A percentile compares a stretch with the other conserved stretches of the same genome.
Evolutionary conservation across 2,797 vertebrate species (phyloP).

Genomic region (Mus minutoides): DNA sequence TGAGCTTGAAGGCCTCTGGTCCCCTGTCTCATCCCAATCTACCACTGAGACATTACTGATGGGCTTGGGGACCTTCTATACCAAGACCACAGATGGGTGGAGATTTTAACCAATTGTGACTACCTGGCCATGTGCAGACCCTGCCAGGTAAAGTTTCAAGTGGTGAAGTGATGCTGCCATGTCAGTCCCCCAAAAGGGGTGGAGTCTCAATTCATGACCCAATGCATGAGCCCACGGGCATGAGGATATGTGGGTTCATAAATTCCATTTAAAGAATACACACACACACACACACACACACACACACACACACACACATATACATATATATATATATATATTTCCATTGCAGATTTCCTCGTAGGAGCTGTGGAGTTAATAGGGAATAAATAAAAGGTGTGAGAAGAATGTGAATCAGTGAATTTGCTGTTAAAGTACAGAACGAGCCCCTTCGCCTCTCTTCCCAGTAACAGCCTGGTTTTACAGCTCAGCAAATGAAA

Average conservation of each 20-base stretch:
- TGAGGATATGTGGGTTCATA: background rate
- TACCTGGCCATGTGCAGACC: background rate
- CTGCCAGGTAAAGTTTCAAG: background rate
- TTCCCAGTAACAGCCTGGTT: slow-evolving; percentile 18
- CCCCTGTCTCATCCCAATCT: background rate
- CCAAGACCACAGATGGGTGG: background rate
- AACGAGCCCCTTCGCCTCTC: background rate
- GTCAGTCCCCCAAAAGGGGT: background rate
- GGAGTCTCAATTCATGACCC: background rate
- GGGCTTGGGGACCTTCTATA: slow-evolving; percentile 2
- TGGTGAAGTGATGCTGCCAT: background rate
- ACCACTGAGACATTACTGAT: background rate
- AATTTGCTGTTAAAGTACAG: background rate
- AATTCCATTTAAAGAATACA: background rate
- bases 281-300: too few species aligned
- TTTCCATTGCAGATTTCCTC: background rate
- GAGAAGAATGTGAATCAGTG: background rate
- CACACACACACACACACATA: too few species aligned
- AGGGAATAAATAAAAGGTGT: slow-evolving; percentile 41
- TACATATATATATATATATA: background rate
- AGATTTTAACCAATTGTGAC: background rate
- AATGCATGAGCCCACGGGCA: background rate
- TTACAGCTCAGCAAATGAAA: slow-evolving; percentile 37
- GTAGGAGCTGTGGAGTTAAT: background rate
- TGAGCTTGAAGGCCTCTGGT: slow-evolving; percentile 14